Evolutionary conservation across 2,113 vertebrate genomes (phyloP).

Genomic region (Petrocephalus zakoni): DNA sequence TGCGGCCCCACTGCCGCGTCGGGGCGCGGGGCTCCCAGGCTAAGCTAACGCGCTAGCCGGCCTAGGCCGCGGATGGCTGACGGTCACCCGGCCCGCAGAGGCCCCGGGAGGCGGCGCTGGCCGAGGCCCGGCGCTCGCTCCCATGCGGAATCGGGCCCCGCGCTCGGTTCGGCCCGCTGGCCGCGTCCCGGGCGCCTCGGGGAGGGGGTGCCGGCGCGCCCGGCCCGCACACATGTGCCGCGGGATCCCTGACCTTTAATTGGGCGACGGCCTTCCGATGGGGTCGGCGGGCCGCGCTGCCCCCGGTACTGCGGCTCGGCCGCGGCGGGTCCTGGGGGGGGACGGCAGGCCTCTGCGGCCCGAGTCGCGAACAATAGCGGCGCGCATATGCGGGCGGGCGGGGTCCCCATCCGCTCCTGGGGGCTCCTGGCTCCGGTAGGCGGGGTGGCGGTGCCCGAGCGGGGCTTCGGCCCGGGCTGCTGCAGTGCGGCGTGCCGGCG

Average conservation of each 20-base stretch:
- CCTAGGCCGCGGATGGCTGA: conserved; percentile 15
- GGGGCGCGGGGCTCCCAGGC: neutral
- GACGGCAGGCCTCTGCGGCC: conserved; percentile 20
- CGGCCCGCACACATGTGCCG: neutral
- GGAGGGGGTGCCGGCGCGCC: neutral
- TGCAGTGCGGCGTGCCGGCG: too few species aligned
- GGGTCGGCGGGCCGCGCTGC: neutral
- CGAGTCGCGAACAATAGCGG: conserved; percentile 14
- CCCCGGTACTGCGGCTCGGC: neutral
- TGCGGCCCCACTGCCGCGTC: neutral
- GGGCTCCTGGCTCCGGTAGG: too few species aligned
- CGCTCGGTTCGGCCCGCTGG: neutral
- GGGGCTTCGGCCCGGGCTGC: too few species aligned
- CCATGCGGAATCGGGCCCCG: neutral
- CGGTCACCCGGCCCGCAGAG: neutral
- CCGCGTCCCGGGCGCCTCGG: neutral
- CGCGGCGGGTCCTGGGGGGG: neutral
- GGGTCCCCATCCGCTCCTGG: too few species aligned
- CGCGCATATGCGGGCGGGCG: neutral
- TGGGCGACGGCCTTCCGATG: neutral
- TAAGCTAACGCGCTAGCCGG: conserved; percentile 9
- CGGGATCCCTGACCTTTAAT: neutral
- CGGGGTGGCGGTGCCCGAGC: too few species aligned
- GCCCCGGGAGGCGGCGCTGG: neutral
- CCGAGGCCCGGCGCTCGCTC: neutral